These are phyloP conservation scores for Dorcus hopei DNA, from an alignment of 2,888 invertebrate genomes.

Conservation along the genomic window DNA sequence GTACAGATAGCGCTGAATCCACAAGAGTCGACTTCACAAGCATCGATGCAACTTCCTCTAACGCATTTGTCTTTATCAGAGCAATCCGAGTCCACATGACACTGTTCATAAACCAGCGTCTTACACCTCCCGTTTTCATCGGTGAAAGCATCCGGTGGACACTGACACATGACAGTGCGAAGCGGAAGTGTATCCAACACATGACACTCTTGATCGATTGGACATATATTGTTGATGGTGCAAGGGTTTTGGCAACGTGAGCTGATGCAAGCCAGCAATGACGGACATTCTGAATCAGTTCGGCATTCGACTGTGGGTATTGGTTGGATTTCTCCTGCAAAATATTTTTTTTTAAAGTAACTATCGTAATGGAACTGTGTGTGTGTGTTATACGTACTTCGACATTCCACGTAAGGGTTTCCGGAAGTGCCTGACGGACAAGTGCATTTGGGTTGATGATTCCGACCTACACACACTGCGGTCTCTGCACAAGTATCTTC, in stretches of 20 bases:
- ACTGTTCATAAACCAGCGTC: slow-evolving; percentile 49
- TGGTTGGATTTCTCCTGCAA: slow-evolving; percentile 5
- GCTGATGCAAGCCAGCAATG: slow-evolving; percentile 74
- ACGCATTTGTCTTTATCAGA: slow-evolving; percentile 67
- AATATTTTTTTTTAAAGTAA: background rate
- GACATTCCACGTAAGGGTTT: slow-evolving; percentile 73
- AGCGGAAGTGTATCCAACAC: slow-evolving; percentile 76
- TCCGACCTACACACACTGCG: slow-evolving; percentile 71
- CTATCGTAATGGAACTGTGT: background rate
- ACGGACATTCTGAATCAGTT: slow-evolving; percentile 73
- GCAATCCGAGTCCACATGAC: slow-evolving; percentile 73
- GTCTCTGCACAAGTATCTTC: slow-evolving; percentile 76
- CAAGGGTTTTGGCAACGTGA: slow-evolving; percentile 77
- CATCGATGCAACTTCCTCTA: slow-evolving; percentile 72
- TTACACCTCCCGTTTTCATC: slow-evolving; percentile 72
- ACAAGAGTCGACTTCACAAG: slow-evolving; percentile 74
- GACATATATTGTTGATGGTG: slow-evolving; percentile 67
- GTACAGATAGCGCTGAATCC: slow-evolving; percentile 81
- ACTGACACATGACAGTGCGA: slow-evolving; percentile 82
- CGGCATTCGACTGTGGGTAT: slow-evolving; percentile 61
- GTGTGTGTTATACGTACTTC: slow-evolving; percentile 35
- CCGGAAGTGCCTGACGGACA: slow-evolving; percentile 75
- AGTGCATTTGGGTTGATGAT: slow-evolving; percentile 74
- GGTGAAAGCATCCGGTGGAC: slow-evolving; percentile 76
- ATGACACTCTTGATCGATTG: slow-evolving; percentile 72